phyloP scores from a whole-genome alignment of 2,113 vertebrate species.

The Paraplagusia blochii region DNA sequence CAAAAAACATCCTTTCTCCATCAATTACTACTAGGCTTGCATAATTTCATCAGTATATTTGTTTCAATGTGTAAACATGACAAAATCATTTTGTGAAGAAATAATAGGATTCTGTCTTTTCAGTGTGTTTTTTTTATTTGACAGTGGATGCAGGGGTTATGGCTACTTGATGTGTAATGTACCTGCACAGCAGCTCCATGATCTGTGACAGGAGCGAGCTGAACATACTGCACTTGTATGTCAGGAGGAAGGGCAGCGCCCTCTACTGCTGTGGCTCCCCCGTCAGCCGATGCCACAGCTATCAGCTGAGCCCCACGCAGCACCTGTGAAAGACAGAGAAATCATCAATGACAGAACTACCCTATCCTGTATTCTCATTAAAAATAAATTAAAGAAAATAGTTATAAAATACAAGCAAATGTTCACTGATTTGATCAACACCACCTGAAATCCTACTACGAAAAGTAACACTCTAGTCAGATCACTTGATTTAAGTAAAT shows the following conservation, averaged over 20 bases:
- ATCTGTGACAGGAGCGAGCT: slow-evolving; percentile 90
- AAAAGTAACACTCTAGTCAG: too few species aligned
- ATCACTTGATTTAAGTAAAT: too few species aligned
- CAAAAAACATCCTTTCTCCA: slow-evolving; percentile 5
- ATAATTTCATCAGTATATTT: too few species aligned
- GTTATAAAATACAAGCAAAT: too few species aligned
- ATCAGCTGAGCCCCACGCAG: slow-evolving; percentile 94
- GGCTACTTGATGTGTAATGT: slow-evolving; percentile 27
- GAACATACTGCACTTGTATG: slow-evolving; percentile 97
- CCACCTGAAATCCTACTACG: too few species aligned
- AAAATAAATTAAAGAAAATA: too few species aligned
- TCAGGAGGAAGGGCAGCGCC: slow-evolving; percentile 89
- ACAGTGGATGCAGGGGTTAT: background rate
- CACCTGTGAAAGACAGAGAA: slow-evolving; percentile 74
- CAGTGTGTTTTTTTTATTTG: too few species aligned
- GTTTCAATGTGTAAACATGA: slow-evolving; percentile 19
- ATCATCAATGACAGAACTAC: background rate
- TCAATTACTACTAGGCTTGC: too few species aligned
- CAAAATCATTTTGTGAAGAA: too few species aligned
- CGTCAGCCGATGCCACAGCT: slow-evolving; percentile 92
- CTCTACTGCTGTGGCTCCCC: slow-evolving; percentile 81
- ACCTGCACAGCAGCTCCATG: slow-evolving; percentile 85
- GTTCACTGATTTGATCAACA: too few species aligned
- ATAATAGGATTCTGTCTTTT: too few species aligned
- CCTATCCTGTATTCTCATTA: background rate